Evolutionary conservation across 2,888 invertebrate species (phyloP).

Genomic region (Scaptomyza cyrtandrae): DNA sequence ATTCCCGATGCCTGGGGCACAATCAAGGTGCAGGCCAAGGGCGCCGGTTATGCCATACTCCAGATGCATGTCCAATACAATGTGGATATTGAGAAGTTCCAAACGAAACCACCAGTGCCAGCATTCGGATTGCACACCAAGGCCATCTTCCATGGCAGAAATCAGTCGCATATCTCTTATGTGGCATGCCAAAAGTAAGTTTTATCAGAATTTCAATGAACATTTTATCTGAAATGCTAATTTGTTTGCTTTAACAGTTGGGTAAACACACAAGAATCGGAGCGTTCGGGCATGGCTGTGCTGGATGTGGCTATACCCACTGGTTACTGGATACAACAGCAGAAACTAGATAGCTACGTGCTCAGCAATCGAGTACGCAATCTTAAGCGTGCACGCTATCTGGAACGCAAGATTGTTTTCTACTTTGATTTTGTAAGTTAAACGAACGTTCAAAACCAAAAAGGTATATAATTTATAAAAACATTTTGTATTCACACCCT

Average conservation of each 20-base stretch:
- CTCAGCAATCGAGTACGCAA: slow-evolving; percentile 91
- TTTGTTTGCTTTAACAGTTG: slow-evolving; percentile 86
- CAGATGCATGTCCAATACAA: slow-evolving; percentile 97
- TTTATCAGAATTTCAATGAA: not conserved
- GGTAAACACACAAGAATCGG: slow-evolving; percentile 91
- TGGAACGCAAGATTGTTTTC: slow-evolving; percentile 93
- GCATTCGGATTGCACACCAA: slow-evolving; percentile 92
- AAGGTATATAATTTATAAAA: no score
- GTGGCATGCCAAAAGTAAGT: slow-evolving; percentile 93
- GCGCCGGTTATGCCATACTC: slow-evolving; percentile 96
- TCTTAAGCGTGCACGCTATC: slow-evolving; percentile 93
- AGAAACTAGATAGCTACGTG: slow-evolving; percentile 94
- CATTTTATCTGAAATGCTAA: not conserved
- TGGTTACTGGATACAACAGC: slow-evolving; percentile 96
- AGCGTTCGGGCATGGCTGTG: slow-evolving; percentile 94
- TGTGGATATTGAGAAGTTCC: slow-evolving; percentile 93
- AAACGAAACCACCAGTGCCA: slow-evolving; percentile 91
- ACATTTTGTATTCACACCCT: not conserved
- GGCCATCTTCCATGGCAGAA: slow-evolving; percentile 93
- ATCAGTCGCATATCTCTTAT: slow-evolving; percentile 96
- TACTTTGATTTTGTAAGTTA: slow-evolving; percentile 95
- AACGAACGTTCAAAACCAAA: no score
- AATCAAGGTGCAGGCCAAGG: slow-evolving; percentile 95
- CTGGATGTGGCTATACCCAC: slow-evolving; percentile 94
- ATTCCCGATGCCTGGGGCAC: slow-evolving; percentile 97